phyloP scores from a whole-genome alignment of 2,113 vertebrate species.

The Myocastor coypus region DNA sequence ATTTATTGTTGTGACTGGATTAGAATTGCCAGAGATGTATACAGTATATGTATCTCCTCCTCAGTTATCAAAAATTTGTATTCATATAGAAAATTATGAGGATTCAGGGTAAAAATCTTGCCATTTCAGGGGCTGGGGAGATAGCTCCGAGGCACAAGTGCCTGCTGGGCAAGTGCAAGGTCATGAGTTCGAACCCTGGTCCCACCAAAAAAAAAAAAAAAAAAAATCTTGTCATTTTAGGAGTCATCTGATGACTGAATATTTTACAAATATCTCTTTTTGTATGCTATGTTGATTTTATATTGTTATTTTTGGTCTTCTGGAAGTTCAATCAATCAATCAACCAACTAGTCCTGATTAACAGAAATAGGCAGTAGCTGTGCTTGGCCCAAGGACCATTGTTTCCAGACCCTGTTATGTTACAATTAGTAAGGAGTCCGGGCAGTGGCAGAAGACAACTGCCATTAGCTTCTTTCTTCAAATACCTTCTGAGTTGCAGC shows the following conservation, averaged over 20 bases:
- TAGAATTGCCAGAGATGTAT: neutral
- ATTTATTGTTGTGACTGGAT: neutral
- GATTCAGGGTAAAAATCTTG: neutral
- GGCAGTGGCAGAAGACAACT: neutral
- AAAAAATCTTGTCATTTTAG: neutral
- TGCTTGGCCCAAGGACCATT: neutral
- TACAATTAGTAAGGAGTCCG: neutral
- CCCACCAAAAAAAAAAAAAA: neutral
- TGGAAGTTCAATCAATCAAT: neutral
- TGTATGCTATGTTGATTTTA: slow-evolving; percentile 16
- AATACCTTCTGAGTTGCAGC: neutral
- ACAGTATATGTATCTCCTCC: neutral
- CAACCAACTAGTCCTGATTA: neutral
- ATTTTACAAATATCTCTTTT: neutral
- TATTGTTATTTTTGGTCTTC: neutral
- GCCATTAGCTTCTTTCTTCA: neutral
- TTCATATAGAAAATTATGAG: neutral
- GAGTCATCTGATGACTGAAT: neutral
- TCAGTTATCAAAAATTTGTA: neutral
- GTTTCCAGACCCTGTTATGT: neutral
- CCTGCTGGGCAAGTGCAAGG: too few relatives aligned
- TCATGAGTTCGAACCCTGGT: too few relatives aligned
- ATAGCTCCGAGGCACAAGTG: too few relatives aligned
- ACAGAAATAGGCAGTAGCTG: neutral
- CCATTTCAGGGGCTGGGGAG: neutral